A percentile compares a stretch with the other conserved stretches of the same genome.
Evolutionary conservation across 2,113 vertebrate species (phyloP).

Genomic region (Cryptotis parvus): DNA sequence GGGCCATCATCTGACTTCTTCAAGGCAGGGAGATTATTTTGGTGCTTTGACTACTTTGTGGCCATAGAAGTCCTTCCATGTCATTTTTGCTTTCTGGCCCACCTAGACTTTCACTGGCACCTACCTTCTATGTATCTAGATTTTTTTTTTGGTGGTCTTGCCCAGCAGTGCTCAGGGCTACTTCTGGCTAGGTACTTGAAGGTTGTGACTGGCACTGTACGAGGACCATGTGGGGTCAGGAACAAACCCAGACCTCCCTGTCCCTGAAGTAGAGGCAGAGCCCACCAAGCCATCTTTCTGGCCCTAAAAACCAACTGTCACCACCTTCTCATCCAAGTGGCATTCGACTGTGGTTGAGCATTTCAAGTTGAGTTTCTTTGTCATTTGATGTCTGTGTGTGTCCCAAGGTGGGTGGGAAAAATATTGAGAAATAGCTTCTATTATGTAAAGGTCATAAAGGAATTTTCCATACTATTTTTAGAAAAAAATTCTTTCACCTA

Average conservation of each 20-base stretch:
- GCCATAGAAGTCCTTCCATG: background rate
- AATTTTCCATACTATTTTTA: slow-evolving; percentile 62
- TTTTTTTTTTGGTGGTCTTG: no score
- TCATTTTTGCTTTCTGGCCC: background rate
- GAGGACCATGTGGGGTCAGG: no score
- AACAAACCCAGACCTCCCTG: no score
- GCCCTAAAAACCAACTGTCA: slow-evolving; percentile 29
- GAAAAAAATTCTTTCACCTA: slow-evolving; percentile 53
- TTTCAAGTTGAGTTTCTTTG: slow-evolving; percentile 28
- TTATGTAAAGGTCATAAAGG: slow-evolving; percentile 49
- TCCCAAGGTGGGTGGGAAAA: slow-evolving; percentile 65
- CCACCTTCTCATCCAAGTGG: background rate
- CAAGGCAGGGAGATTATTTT: background rate
- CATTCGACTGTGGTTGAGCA: slow-evolving; percentile 24
- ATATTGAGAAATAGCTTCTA: slow-evolving; percentile 61
- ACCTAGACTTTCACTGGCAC: background rate
- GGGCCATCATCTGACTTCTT: background rate
- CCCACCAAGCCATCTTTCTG: no score
- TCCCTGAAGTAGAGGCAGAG: no score
- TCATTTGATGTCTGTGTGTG: slow-evolving; percentile 64
- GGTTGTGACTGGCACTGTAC: no score
- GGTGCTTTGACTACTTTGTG: background rate
- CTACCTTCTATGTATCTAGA: no score
- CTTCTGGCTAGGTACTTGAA: no score
- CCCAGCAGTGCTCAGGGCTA: no score